These are phyloP conservation scores for Coturnix japonica DNA, from an alignment of 2,113 vertebrate genomes.

Conservation along the genomic window DNA sequence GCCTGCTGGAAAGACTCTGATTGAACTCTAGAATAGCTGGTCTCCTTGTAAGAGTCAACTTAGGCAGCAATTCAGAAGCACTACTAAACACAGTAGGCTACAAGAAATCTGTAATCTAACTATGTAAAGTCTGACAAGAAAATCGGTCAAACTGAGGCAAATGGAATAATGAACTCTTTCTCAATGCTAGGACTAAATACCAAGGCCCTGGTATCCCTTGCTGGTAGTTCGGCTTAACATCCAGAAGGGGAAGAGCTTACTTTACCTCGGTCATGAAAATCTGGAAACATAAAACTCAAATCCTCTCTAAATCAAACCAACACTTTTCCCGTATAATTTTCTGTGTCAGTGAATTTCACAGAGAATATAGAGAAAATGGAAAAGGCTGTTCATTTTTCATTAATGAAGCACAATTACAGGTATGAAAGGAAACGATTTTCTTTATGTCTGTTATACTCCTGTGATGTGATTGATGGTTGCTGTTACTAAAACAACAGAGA, in stretches of 20 bases:
- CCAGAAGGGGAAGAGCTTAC: not conserved
- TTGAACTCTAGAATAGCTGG: not conserved
- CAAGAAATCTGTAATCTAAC: not conserved
- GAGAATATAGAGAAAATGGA: not conserved
- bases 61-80: not conserved
- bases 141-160: not conserved
- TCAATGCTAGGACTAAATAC: not conserved
- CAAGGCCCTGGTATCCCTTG: not conserved
- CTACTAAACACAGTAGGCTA: not conserved
- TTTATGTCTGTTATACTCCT: not conserved
- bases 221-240: not conserved
- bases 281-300: not conserved
- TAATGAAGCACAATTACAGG: conserved; percentile 11
- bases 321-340: not conserved
- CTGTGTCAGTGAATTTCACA: not conserved
- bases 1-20: not conserved
- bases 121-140: not conserved
- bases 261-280: not conserved
- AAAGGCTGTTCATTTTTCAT: conserved; percentile 4
- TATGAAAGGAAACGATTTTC: conserved; percentile 19
- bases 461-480: not conserved
- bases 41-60: not conserved
- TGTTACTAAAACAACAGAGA: conserved; percentile 31
- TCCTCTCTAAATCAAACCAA: not conserved
- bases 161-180: not conserved